A percentile compares a stretch with the other conserved stretches of the same genome.
Evolutionary conservation across 2,797 vertebrate genomes (phyloP).

Genomic region (Melanitta fusca): DNA sequence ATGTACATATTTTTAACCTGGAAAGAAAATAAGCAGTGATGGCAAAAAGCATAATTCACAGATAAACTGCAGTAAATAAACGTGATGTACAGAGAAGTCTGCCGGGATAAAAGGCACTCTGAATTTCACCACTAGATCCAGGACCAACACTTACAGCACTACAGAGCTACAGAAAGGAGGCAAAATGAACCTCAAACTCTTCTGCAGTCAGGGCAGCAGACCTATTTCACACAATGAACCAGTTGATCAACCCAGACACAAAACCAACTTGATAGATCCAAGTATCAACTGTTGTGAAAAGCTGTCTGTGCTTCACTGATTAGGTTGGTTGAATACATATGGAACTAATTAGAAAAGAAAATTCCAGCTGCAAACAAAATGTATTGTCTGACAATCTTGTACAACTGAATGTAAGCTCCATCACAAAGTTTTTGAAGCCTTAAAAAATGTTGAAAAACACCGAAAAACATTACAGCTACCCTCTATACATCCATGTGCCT

Average conservation of each 20-base stretch:
- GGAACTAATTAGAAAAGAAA: neutral
- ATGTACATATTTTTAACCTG: conserved; percentile 35
- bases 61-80: conserved; percentile 12
- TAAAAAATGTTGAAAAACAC: neutral
- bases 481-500: neutral
- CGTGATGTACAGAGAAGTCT: neutral
- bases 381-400: rapidly evolving
- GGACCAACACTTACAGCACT: neutral
- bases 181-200: neutral
- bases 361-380: neutral
- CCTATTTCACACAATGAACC: neutral
- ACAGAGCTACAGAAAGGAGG: neutral
- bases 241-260: conserved; percentile 3
- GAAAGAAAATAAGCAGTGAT: neutral
- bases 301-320: neutral
- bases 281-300: neutral
- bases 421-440: neutral
- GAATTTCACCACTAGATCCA: neutral
- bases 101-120: neutral
- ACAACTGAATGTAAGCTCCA: neutral
- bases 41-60: neutral
- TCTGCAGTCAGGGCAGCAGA: neutral
- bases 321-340: neutral
- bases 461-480: neutral
- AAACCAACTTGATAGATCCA: neutral